Evolutionary conservation across 2,797 vertebrate genomes (phyloP).

Genomic region (Poecile montanus): DNA sequence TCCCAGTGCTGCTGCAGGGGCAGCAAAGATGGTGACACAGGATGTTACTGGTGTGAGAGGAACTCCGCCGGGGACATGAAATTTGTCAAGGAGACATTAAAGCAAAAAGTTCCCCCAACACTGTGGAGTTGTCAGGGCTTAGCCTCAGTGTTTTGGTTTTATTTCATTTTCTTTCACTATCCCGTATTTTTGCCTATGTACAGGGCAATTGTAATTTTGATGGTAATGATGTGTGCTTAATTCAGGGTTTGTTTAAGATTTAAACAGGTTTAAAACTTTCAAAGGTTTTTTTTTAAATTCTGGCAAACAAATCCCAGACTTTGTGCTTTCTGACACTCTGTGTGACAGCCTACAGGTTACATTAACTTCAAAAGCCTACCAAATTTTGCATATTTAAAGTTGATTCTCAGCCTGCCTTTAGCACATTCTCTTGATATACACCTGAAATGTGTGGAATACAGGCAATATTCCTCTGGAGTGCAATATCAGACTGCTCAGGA

Average conservation of each 20-base stretch:
- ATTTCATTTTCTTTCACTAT: not conserved
- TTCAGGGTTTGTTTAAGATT: not conserved
- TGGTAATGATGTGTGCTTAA: not conserved
- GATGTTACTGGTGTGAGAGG: not conserved
- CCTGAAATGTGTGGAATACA: not conserved
- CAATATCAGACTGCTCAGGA: not conserved
- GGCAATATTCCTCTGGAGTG: not conserved
- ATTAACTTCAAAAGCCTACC: not conserved
- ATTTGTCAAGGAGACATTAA: not conserved
- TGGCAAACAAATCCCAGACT: not conserved
- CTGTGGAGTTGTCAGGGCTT: not conserved
- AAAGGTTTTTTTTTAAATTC: not conserved
- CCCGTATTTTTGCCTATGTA: not conserved
- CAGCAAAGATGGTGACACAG: not conserved
- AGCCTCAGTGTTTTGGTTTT: not conserved
- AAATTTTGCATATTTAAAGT: not conserved
- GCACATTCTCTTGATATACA: not conserved
- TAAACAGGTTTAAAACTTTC: not conserved
- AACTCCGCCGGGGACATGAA: not conserved
- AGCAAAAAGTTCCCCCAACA: not conserved
- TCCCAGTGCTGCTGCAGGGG: not conserved
- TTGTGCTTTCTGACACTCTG: not conserved
- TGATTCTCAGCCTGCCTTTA: not conserved
- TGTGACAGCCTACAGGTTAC: not conserved
- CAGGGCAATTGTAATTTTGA: not conserved